Evolutionary conservation across 53 echinoderm and acorn worm genomes (phyloP).

Genomic region (Astropecten irregularis): DNA sequence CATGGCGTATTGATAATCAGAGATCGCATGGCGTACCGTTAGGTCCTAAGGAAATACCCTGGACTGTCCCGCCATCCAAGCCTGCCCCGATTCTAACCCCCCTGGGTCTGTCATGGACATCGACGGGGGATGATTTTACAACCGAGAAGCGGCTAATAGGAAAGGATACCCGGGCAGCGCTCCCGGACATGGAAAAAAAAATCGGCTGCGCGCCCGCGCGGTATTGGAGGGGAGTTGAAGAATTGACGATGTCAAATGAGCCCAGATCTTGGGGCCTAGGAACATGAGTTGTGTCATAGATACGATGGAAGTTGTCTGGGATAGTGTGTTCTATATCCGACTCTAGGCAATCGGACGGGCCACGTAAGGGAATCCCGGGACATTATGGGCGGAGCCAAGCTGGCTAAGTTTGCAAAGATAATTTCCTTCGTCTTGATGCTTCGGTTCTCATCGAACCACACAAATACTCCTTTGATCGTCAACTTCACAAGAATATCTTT

Average conservation of each 20-base stretch:
- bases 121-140: slow-evolving; percentile 54
- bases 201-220: slow-evolving; percentile 14
- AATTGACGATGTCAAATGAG: slow-evolving; percentile 38
- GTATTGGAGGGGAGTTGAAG: not conserved
- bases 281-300: slow-evolving; percentile 51
- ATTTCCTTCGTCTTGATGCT: too few species aligned
- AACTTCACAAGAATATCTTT: too few species aligned
- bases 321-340: not conserved
- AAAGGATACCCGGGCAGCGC: slow-evolving; percentile 33
- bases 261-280: slow-evolving; percentile 39
- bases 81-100: not conserved
- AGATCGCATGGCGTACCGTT: slow-evolving; percentile 46
- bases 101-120: slow-evolving; percentile 29
- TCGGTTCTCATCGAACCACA: too few species aligned
- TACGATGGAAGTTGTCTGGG: not conserved
- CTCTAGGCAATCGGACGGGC: not conserved
- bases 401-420: too few species aligned
- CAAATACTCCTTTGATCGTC: too few species aligned
- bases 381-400: slow-evolving; percentile 5
- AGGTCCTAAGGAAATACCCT: slow-evolving; percentile 16
- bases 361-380: slow-evolving; percentile 1
- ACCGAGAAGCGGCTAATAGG: slow-evolving; percentile 27
- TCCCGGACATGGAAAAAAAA: slow-evolving; percentile 36
- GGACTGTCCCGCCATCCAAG: not conserved
- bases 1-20: slow-evolving; percentile 42